These are phyloP conservation scores for Temnothorax nylanderi DNA, from an alignment of 1,140 invertebrate species.

Conservation along the genomic window DNA sequence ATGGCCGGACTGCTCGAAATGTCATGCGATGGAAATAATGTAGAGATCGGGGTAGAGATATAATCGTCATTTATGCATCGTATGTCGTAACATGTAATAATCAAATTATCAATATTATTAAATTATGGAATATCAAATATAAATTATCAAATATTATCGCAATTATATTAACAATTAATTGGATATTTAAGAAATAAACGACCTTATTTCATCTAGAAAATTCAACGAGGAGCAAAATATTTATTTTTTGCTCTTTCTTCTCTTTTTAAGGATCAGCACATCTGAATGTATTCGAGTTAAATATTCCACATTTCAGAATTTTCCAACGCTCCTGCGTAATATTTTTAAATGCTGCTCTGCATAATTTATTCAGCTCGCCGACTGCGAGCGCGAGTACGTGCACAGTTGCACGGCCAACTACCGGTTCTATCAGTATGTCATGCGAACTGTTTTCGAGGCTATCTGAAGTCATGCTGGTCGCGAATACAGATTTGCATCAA, in stretches of 20 bases:
- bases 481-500: slow-evolving; percentile 51
- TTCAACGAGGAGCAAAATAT: background rate
- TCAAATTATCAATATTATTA: background rate
- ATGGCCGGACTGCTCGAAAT: background rate
- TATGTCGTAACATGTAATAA: background rate
- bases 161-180: slow-evolving; percentile 10
- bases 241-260: background rate
- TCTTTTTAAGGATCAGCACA: background rate
- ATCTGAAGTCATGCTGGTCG: slow-evolving; percentile 50
- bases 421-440: slow-evolving; percentile 33
- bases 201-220: background rate
- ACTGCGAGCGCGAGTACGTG: slow-evolving; percentile 17
- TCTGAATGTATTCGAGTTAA: background rate
- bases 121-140: background rate
- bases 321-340: background rate
- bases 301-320: background rate
- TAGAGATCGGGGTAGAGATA: background rate
- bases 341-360: background rate
- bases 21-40: background rate
- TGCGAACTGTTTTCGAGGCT: slow-evolving; percentile 59
- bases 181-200: slow-evolving; percentile 21
- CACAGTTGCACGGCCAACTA: background rate
- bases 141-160: background rate
- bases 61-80: background rate
- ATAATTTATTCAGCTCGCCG: slow-evolving; percentile 16